A percentile compares a stretch with the other conserved stretches of the same genome.
These are phyloP conservation scores for Ictidomys tridecemlineatus DNA, from an alignment of 2,113 vertebrate species.

Conservation along the genomic window DNA sequence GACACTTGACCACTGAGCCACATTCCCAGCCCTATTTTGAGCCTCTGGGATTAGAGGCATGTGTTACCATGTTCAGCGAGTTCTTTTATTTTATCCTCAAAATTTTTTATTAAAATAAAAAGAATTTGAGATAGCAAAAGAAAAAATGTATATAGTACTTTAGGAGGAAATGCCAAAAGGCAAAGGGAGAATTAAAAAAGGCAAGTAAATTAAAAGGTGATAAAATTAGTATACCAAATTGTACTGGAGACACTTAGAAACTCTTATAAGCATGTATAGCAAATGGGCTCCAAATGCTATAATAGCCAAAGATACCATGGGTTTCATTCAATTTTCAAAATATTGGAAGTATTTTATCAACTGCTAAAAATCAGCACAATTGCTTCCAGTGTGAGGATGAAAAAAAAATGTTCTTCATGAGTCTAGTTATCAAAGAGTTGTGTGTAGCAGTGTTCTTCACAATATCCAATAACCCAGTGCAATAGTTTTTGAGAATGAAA, in stretches of 20 bases:
- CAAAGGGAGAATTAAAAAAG: neutral
- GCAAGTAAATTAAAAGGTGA: neutral
- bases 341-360: neutral
- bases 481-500: neutral
- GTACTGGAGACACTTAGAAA: neutral
- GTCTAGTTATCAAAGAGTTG: neutral
- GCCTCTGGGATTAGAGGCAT: too few species aligned
- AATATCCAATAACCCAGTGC: neutral
- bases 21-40: too few species aligned
- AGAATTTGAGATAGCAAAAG: neutral
- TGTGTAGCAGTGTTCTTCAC: neutral
- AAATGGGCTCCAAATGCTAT: neutral
- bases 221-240: neutral
- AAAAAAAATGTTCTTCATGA: neutral
- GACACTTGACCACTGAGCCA: too few species aligned
- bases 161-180: neutral
- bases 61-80: too few species aligned
- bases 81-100: neutral
- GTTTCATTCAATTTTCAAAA: neutral
- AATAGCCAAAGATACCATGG: neutral
- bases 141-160: neutral
- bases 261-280: neutral
- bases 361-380: neutral
- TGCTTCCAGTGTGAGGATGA: neutral
- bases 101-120: neutral